These are phyloP conservation scores for Ganaspis sp. DNA, from an alignment of 1,140 invertebrate species.

Conservation along the genomic window DNA sequence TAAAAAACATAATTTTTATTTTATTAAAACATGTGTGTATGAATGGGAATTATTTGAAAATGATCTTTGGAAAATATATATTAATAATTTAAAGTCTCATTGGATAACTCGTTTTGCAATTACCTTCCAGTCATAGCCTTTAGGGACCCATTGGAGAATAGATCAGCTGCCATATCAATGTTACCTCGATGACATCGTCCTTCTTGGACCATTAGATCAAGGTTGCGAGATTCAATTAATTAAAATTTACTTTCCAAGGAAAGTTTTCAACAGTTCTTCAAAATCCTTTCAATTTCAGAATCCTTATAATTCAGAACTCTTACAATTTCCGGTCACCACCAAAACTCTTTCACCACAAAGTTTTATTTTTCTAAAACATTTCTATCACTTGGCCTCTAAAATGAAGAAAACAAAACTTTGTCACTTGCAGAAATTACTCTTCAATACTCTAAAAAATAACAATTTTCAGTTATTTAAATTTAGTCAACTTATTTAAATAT, in stretches of 20 bases:
- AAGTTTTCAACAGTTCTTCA: background rate
- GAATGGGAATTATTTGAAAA: no score
- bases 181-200: conserved; percentile 44
- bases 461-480: no score
- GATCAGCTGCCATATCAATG: conserved; percentile 67
- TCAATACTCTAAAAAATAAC: no score
- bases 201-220: conserved; percentile 52
- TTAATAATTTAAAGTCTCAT: conserved; percentile 11
- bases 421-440: background rate
- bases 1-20: no score
- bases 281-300: no score
- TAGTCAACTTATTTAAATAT: no score
- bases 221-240: background rate
- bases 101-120: conserved; percentile 40
- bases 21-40: no score
- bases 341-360: background rate
- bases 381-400: no score
- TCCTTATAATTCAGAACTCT: no score
- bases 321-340: background rate
- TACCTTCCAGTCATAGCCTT: conserved; percentile 64
- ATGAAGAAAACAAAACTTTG: no score
- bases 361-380: background rate
- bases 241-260: conserved; percentile 19
- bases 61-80: background rate
- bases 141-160: conserved; percentile 65